phyloP scores from a whole-genome alignment of 2,113 vertebrate species.

The Zingel zingel region DNA sequence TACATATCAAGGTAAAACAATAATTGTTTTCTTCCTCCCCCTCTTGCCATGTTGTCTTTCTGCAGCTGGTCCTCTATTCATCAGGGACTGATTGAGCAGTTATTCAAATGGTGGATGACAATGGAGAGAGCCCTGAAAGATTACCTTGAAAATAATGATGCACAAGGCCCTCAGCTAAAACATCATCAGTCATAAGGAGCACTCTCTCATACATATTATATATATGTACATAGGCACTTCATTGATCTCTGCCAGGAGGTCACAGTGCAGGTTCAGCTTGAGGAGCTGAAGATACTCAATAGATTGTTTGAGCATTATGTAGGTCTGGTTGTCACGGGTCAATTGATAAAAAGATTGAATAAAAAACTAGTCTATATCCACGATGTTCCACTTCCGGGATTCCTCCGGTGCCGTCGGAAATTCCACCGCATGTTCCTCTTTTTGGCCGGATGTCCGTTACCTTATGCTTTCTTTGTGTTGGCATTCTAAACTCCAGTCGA shows the following conservation, averaged over 20 bases:
- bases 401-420: too few relatives aligned
- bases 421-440: too few relatives aligned
- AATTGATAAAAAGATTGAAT: not conserved
- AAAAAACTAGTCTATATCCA: not conserved
- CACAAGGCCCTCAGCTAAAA: conserved; percentile 1
- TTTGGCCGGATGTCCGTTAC: too few relatives aligned
- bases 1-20: conserved; percentile 39
- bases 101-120: conserved; percentile 28
- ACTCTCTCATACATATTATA: conserved; percentile 4
- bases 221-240: not conserved
- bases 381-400: too few relatives aligned
- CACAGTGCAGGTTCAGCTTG: not conserved
- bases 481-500: too few relatives aligned
- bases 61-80: conserved; percentile 17
- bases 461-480: too few relatives aligned
- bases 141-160: conserved; percentile 28
- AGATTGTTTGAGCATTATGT: not conserved
- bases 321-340: not conserved
- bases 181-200: conserved; percentile 24
- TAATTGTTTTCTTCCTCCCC: not conserved
- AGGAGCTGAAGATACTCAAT: not conserved
- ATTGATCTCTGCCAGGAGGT: conserved; percentile 1
- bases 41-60: conserved; percentile 13
- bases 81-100: conserved; percentile 33
- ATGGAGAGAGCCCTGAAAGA: conserved; percentile 12